Base-by-base conservation (phyloP, 1,140 invertebrate genomes). In the Calephelis nemesis region DNA sequence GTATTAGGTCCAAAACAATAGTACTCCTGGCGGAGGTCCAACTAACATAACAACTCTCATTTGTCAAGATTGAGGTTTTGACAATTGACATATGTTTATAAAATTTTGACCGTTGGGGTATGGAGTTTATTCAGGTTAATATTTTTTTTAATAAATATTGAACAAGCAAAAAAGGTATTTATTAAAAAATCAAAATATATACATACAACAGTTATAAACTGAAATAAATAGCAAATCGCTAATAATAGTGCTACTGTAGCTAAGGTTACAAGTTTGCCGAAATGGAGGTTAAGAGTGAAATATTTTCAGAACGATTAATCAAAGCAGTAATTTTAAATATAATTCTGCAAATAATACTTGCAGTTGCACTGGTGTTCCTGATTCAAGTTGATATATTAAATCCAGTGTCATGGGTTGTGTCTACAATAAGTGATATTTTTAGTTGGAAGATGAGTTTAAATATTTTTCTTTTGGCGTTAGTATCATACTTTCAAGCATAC, bases 401-500 rank as follows among this genome's bases (percentile, higher is more conserved):
- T 68, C 87, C 89, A 3, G 45, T 90, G 63, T 74, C 79, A 73
- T 91, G 89, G 87, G 72, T 89, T 40, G 63, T 79, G 19, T 85
- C 84, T 39, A 86, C 87, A 30, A 74, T 90, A 7, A 72, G 83
- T 65, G 87, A 91, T 66, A 82, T 90, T 60, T 74, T 89, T 58
- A 83, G 86, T 19, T 91, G 84, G 85, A 90, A 86, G 70, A 88
- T 91, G 87, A 62, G 75, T 30, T 70, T 91, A 5, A 91, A 91
- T 66, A 81, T 88, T 42, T 74, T 88, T 39, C 78, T 89, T 19
- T 78, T 91, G 9, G 74, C 74, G 62, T 68, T 89, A 65, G 87
- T 91, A 5, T 87, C 89, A 40, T 88, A 87, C 68, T 89, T 89
- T 68, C 89, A 91, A 77, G 89, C 87, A n/a, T 91, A 84, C 62